Conservation (phyloP, 2,113 vertebrate genomes). For the Diadophis punctatus region DNA sequence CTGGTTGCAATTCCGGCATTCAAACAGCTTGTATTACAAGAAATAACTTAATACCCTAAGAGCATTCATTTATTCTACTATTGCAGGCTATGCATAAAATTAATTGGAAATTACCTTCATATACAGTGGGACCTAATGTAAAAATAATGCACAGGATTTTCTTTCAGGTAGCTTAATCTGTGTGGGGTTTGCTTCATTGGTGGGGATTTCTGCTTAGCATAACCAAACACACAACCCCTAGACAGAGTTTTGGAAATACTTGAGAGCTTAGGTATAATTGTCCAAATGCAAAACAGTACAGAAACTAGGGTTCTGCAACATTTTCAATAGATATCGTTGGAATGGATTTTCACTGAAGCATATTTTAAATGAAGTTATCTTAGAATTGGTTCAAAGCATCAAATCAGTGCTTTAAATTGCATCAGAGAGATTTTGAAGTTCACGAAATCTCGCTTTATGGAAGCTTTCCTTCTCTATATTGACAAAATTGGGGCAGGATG, state of each 20-base stretch:
- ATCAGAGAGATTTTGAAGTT: not conserved
- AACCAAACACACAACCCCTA: not conserved
- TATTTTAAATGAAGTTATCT: not conserved
- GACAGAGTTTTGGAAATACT: not conserved
- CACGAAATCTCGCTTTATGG: not conserved
- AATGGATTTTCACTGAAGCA: not conserved
- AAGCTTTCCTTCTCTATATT: not conserved
- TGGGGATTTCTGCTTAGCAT: not conserved
- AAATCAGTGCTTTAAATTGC: not conserved
- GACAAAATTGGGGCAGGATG: not conserved
- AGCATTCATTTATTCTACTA: not conserved
- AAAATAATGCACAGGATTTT: not conserved
- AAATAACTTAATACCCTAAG: not conserved
- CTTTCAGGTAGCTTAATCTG: not conserved
- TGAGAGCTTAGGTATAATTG: not conserved
- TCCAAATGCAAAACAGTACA: not conserved
- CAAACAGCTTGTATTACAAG: not conserved
- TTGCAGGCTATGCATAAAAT: not conserved
- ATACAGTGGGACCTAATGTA: not conserved
- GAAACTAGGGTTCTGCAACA: not conserved
- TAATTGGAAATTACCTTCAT: not conserved
- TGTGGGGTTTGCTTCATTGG: not conserved
- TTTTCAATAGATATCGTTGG: not conserved
- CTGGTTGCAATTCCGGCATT: not conserved
- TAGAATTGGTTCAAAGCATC: not conserved